Conservation (phyloP, 2,797 vertebrate genomes). For the Serranus cabrilla region DNA sequence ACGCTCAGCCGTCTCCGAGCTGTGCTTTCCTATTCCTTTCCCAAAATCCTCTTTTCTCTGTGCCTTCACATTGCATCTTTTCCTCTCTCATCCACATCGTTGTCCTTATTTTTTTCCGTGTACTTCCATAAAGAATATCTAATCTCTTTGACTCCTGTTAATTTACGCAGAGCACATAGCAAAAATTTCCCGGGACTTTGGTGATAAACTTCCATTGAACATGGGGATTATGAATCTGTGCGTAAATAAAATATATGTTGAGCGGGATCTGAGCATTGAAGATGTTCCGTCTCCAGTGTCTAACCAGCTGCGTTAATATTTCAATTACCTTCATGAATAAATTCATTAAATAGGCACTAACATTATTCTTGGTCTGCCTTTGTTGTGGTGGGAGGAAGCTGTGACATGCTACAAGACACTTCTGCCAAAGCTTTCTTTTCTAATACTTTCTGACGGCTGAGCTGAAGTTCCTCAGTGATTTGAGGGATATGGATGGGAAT, state of each 20-base stretch:
- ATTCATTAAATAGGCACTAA: conserved; percentile 74
- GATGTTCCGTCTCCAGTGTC: conserved; percentile 66
- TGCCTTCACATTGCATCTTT: not conserved
- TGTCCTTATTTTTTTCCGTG: conserved; percentile 9
- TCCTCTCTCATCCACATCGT: conserved; percentile 1
- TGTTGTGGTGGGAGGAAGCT: conserved; percentile 56
- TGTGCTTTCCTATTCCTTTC: conserved; percentile 17
- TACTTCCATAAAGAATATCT: not conserved
- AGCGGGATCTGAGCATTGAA: conserved; percentile 52
- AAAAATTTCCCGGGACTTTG: conserved; percentile 11
- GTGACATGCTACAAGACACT: conserved; percentile 49
- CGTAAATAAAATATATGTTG: conserved; percentile 78
- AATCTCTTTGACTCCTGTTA: not conserved
- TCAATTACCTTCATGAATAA: conserved; percentile 85
- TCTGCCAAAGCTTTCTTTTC: conserved; percentile 38
- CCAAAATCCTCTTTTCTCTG: conserved; percentile 41
- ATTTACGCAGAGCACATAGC: conserved; percentile 1
- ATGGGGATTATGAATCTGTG: conserved; percentile 23
- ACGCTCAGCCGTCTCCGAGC: conserved; percentile 29
- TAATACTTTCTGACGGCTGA: conserved; percentile 32
- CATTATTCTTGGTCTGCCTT: conserved; percentile 68
- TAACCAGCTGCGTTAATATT: conserved; percentile 81
- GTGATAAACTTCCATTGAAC: conserved; percentile 41
- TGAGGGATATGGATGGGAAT: conserved; percentile 9
- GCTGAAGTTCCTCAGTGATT: conserved; percentile 33